These are phyloP conservation scores for Hipposideros armiger DNA, from an alignment of 2,113 vertebrate species.

Conservation along the genomic window DNA sequence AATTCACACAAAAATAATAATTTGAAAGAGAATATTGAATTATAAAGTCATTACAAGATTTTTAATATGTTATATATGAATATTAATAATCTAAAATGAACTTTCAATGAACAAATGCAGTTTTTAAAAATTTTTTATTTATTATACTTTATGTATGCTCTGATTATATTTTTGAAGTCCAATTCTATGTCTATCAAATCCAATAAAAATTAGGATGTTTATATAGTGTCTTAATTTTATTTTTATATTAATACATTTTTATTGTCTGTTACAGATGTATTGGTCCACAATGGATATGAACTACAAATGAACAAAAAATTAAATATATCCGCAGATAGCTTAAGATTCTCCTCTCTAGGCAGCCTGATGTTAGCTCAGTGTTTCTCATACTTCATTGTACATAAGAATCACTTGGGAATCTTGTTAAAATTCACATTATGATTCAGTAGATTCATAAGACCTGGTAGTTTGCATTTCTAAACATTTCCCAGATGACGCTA, in stretches of 20 bases:
- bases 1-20: neutral
- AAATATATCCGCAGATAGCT: neutral
- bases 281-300: neutral
- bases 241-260: slow-evolving; percentile 15
- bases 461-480: neutral
- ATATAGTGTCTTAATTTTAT: neutral
- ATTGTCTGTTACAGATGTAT: neutral
- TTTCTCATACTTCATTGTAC: neutral
- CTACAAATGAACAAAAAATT: neutral
- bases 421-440: neutral
- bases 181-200: neutral
- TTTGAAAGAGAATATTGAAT: neutral
- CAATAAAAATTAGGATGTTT: slow-evolving; percentile 16
- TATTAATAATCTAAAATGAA: neutral
- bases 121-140: neutral
- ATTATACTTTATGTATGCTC: neutral
- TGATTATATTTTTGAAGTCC: neutral
- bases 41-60: neutral
- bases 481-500: neutral
- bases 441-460: neutral
- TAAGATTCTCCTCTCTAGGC: neutral
- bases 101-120: neutral
- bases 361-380: neutral
- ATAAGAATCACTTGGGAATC: neutral
- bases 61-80: neutral